These are phyloP conservation scores for Sus scrofa DNA, from an alignment of 2,113 vertebrate species.

Conservation along the genomic window T2T-Sscrofa CM000815.6:101083001-101083500, in stretches of 20 bases:
- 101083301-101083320: neutral
- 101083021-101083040: too few species aligned
- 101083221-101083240: neutral
- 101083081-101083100: conserved; percentile 25
- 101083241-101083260: neutral
- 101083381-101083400: neutral
- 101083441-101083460: neutral
- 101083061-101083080: neutral
- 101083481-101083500: neutral
- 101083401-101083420: neutral
- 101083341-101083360: neutral
- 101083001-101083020: neutral
- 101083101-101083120: neutral
- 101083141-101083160: neutral
- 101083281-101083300: neutral
- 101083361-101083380: neutral
- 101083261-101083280: neutral
- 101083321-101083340: neutral
- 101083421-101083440: neutral
- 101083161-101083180: neutral
- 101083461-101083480: neutral
- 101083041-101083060: neutral
- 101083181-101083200: neutral
- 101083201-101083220: neutral
- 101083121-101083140: neutral